Percentiles rank a stretch among this genome's conserved stretches.
Conservation (phyloP, 2,888 invertebrate species). For the Pimpla rufipes region DNA sequence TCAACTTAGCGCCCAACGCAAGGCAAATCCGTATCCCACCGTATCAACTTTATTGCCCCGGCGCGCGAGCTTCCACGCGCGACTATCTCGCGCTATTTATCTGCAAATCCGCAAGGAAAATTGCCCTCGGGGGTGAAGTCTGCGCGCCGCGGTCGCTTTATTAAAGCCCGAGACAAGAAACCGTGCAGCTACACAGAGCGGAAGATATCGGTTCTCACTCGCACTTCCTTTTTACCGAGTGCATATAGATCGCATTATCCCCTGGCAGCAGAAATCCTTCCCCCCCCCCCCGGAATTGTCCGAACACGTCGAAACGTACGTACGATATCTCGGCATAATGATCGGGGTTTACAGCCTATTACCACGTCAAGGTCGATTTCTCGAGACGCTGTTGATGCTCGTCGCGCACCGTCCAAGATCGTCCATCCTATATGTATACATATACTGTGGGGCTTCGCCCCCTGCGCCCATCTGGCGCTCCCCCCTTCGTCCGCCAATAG, state of each 20-base stretch:
- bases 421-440: conserved; percentile 20
- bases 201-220: conserved; percentile 56
- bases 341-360: conserved; percentile 74
- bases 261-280: too few species aligned
- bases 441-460: too few species aligned
- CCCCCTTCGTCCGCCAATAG: too few species aligned
- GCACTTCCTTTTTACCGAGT: conserved; percentile 42
- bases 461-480: too few species aligned
- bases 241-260: too few species aligned
- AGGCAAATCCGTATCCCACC: too few species aligned
- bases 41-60: too few species aligned
- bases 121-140: conserved; percentile 30
- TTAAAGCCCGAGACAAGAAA: conserved; percentile 58
- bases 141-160: conserved; percentile 35
- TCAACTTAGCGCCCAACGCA: too few species aligned
- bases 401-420: conserved; percentile 62
- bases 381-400: conserved; percentile 55
- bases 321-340: conserved; percentile 73
- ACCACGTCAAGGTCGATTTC: conserved; percentile 71
- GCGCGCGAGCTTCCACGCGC: not conserved
- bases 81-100: conserved; percentile 62
- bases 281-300: conserved; percentile 17
- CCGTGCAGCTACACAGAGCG: too few species aligned
- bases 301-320: conserved; percentile 61
- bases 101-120: conserved; percentile 46